Evolutionary conservation across 2,888 invertebrate species (phyloP), one percentile per base, ranked within the genome.

Genomic region (Tipula lateralis): DNA sequence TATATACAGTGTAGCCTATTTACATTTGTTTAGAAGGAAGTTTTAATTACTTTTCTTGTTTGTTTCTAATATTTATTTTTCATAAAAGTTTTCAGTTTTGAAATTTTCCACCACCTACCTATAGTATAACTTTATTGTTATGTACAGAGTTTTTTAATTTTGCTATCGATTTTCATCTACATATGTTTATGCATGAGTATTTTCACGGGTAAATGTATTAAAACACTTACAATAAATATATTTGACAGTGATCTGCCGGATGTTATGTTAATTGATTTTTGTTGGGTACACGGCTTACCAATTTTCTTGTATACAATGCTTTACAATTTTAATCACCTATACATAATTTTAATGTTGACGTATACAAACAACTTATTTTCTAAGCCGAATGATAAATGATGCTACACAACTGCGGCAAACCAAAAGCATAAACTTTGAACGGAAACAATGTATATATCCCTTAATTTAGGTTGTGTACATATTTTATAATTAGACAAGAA

Each of bases 21-120:
- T 39, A 44, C 16, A 24, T 66, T 19, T 66, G 24, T 24, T 24
- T 7, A 66, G 66, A 24, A 66, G 9, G 24, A 66, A 66, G 66
- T 66, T 66, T 66, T 66, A 66, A 66, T 66, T 66, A 66, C 66
- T 66, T 66, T 66, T 66, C 66, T 66, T 66, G 66, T 66, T 66
- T 66, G 66, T 24, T 24, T 66, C 24, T 6, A 24, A 2, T 66
- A 66, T 24, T 66, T 66, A 66, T 66, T 39, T 66, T 66, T 24
- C 19, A 66, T n/a, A 66, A 66, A 66, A 24, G 7, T 66, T 66
- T 24, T 9, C 1, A 66, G 1, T 66, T 66, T 66, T n/a, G 12
- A 34, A 1, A 34, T 34, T 34, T 34, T 34, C 7, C 6, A 9
- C 6, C 6, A 34, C 9, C 34, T 34, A 7, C 9, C 4, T 9